Percentiles rank a stretch among this genome's conserved stretches.
phyloP scores from a whole-genome alignment of 2,888 invertebrate genomes.

The Nomada fucata region DNA sequence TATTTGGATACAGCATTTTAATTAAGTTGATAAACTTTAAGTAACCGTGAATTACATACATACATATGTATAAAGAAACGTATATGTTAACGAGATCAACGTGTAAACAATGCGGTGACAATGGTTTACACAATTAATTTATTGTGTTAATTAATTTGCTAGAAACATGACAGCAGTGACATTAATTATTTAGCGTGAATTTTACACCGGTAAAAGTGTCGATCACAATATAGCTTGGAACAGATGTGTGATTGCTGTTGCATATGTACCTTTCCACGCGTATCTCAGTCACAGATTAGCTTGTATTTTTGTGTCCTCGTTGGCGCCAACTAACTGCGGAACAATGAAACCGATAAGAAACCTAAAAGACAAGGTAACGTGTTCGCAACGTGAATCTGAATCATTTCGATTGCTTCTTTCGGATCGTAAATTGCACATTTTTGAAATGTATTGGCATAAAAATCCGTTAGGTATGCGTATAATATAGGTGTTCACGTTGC shows the following conservation, averaged over 20 bases:
- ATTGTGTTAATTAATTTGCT: background rate
- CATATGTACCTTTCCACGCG: slow-evolving; percentile 17
- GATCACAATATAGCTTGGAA: background rate
- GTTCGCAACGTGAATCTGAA: background rate
- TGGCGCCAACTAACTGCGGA: slow-evolving; percentile 43
- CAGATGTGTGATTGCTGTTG: slow-evolving; percentile 11
- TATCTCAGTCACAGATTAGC: slow-evolving; percentile 40
- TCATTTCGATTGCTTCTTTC: background rate
- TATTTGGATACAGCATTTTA: too few relatives aligned
- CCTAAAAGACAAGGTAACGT: slow-evolving; percentile 13
- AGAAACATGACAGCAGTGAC: background rate
- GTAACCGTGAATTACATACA: too few relatives aligned
- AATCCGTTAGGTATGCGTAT: background rate
- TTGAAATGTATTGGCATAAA: background rate
- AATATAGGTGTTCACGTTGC: background rate
- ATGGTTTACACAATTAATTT: background rate
- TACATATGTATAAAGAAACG: background rate
- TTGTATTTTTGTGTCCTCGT: slow-evolving; percentile 32
- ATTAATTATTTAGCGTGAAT: background rate
- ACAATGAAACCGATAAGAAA: slow-evolving; percentile 49
- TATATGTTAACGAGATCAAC: background rate
- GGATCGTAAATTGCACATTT: background rate
- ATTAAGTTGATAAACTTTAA: too few relatives aligned
- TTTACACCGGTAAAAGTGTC: background rate
- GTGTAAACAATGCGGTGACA: background rate